A percentile compares a stretch with the other conserved stretches of the same genome.
Evolutionary conservation across 2,797 vertebrate species (phyloP).

Genomic region (Gymnocypris eckloni): DNA sequence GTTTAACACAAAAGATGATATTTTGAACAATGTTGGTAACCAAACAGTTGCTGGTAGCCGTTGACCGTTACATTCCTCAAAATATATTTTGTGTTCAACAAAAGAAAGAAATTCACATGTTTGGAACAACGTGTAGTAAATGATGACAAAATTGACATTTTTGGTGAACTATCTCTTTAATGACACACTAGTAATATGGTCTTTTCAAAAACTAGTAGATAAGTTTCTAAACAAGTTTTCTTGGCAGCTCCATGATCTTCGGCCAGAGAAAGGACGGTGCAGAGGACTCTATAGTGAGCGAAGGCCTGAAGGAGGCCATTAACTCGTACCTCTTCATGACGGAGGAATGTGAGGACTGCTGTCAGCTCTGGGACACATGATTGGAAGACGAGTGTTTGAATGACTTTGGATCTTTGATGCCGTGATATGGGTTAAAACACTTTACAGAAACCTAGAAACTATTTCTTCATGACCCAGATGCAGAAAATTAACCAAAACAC

Average conservation of each 20-base stretch:
- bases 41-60: too few relatives aligned
- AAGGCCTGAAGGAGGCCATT: constrained; percentile 80
- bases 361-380: constrained; percentile 62
- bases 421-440: not conserved
- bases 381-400: not conserved
- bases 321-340: constrained; percentile 81
- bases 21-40: not conserved
- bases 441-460: not conserved
- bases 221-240: not conserved
- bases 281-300: constrained; percentile 75
- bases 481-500: not conserved
- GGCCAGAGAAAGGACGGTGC: constrained; percentile 38
- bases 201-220: not conserved
- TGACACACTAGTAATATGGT: too few relatives aligned
- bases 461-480: not conserved
- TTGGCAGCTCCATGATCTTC: constrained; percentile 74
- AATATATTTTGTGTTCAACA: not conserved
- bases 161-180: not conserved
- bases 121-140: not conserved
- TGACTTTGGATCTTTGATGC: constrained; percentile 1
- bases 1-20: not conserved
- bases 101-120: not conserved
- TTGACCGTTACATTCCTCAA: not conserved
- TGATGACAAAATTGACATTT: not conserved
- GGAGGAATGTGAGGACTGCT: constrained; percentile 59